Percentiles rank a stretch among this genome's conserved stretches.
These are phyloP conservation scores for Harpalus rufipes DNA, from an alignment of 2,888 invertebrate genomes.

Conservation along the genomic window DNA sequence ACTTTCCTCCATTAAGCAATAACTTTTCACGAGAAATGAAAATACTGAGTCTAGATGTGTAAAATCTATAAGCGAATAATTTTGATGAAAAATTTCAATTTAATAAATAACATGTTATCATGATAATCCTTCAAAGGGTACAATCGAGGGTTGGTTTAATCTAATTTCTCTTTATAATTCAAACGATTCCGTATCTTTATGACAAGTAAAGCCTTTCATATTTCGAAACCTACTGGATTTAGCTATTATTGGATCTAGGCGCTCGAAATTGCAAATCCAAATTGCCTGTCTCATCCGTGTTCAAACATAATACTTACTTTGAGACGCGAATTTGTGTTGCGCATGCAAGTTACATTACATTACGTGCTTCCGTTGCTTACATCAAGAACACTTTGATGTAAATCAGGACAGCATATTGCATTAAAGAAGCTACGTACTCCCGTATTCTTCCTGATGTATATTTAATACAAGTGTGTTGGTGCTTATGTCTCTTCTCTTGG, in stretches of 20 bases:
- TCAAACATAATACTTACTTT: slow-evolving; percentile 60
- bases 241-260: slow-evolving; percentile 48
- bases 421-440: slow-evolving; percentile 57
- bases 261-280: slow-evolving; percentile 57
- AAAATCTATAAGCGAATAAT: slow-evolving; percentile 37
- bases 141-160: slow-evolving; percentile 32
- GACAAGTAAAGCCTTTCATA: slow-evolving; percentile 42
- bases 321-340: slow-evolving; percentile 43
- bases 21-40: too few species aligned
- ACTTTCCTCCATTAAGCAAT: too few species aligned
- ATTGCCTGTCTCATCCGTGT: slow-evolving; percentile 56
- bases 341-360: slow-evolving; percentile 52
- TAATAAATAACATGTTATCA: slow-evolving; percentile 20
- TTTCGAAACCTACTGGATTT: slow-evolving; percentile 50
- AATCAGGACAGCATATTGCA: slow-evolving; percentile 61
- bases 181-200: slow-evolving; percentile 46
- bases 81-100: slow-evolving; percentile 55
- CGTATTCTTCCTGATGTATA: slow-evolving; percentile 59
- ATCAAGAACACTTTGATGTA: slow-evolving; percentile 63
- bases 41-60: too few species aligned
- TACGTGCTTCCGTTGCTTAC: slow-evolving; percentile 45
- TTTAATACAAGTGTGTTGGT: slow-evolving; percentile 52
- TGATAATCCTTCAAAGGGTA: neutral
- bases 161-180: slow-evolving; percentile 55
- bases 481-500: neutral